phyloP scores from a whole-genome alignment of 1,140 invertebrate species.

The Zophobas atratus region DNA sequence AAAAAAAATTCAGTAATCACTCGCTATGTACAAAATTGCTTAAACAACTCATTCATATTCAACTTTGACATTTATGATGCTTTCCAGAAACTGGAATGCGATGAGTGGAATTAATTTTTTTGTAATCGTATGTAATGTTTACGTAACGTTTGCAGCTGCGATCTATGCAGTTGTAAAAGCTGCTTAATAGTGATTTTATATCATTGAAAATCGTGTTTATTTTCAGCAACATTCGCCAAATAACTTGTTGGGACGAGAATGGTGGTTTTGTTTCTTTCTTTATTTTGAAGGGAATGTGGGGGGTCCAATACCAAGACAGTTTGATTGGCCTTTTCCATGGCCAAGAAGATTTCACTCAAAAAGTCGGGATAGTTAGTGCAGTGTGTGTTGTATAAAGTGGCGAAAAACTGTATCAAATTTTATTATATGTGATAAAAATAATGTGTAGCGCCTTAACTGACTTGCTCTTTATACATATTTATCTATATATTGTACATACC shows the following conservation, averaged over 20 bases:
- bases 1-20: too few relatives aligned
- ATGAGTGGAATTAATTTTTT: too few relatives aligned
- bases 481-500: constrained; percentile 44
- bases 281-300: constrained; percentile 91
- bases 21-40: too few relatives aligned
- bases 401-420: constrained; percentile 44
- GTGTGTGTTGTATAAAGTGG: constrained; percentile 41
- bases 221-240: constrained; percentile 67
- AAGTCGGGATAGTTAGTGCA: constrained; percentile 67
- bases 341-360: constrained; percentile 78
- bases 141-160: too few relatives aligned
- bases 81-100: too few relatives aligned
- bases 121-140: too few relatives aligned
- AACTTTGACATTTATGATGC: too few relatives aligned
- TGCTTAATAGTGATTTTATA: too few relatives aligned
- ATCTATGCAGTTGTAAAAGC: too few relatives aligned
- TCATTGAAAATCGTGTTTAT: constrained; percentile 15
- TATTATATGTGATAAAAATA: constrained; percentile 51
- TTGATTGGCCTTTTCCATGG: constrained; percentile 90
- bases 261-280: constrained; percentile 88
- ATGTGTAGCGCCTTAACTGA: constrained; percentile 56
- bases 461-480: constrained; percentile 52
- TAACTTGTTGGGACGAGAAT: constrained; percentile 73
- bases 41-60: too few relatives aligned
- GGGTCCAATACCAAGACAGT: constrained; percentile 84